phyloP scores from a whole-genome alignment of 2,797 vertebrate genomes.

The Psittacula echo region DNA sequence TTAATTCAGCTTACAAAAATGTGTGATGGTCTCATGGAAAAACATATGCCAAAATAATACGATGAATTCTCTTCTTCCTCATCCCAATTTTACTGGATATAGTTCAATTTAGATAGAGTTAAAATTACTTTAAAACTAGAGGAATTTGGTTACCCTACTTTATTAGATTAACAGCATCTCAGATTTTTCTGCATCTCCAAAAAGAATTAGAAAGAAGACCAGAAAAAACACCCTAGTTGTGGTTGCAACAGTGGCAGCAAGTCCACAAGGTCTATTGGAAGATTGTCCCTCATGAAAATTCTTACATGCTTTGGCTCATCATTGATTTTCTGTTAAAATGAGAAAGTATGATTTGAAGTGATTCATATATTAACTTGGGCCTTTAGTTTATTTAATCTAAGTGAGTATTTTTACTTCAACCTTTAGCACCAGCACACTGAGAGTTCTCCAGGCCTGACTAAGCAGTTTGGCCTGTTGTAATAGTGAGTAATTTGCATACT shows the following conservation, averaged over 20 bases:
- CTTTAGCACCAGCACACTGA: neutral
- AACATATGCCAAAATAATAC: neutral
- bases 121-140: neutral
- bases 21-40: neutral
- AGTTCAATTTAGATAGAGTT: neutral
- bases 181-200: neutral
- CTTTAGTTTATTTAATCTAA: conserved; percentile 23
- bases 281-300: conserved; percentile 9
- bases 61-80: neutral
- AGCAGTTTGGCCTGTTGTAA: neutral
- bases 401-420: neutral
- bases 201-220: neutral
- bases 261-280: neutral
- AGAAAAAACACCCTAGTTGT: neutral
- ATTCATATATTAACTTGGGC: neutral
- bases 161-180: neutral
- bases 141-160: neutral
- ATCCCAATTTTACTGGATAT: neutral
- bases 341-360: conserved; percentile 21
- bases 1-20: neutral
- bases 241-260: neutral
- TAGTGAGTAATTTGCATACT: neutral
- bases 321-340: conserved; percentile 51
- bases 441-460: neutral
- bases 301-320: neutral